A percentile compares a stretch with the other conserved stretches of the same genome.
Conservation (phyloP, 1,140 invertebrate species). For the Drosophila lacteicornis region DNA sequence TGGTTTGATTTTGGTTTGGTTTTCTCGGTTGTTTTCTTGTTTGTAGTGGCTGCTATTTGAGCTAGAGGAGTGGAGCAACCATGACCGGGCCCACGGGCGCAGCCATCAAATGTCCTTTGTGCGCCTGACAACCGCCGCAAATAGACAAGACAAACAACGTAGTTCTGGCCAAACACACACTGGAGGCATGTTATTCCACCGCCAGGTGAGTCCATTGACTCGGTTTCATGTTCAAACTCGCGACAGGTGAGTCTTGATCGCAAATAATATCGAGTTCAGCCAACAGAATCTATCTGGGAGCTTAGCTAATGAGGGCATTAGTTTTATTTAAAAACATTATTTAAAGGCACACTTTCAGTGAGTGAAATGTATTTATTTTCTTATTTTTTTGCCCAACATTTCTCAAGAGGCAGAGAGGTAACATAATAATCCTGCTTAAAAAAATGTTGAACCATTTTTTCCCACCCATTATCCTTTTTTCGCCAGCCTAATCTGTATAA, state of each 20-base stretch:
- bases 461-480: constrained; percentile 15
- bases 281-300: no score
- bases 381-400: not conserved
- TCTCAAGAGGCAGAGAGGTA: not conserved
- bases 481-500: constrained; percentile 19
- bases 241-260: not conserved
- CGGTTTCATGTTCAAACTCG: not conserved
- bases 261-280: not conserved
- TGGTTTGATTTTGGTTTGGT: not conserved
- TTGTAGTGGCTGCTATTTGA: not conserved
- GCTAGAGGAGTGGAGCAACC: not conserved
- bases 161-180: constrained; percentile 27
- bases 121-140: constrained; percentile 65
- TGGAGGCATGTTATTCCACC: constrained; percentile 26
- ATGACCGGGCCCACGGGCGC: constrained; percentile 12
- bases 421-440: constrained; percentile 8
- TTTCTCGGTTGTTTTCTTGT: constrained; percentile 12
- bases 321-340: no score
- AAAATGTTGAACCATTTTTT: constrained; percentile 6
- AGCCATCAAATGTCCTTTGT: constrained; percentile 39
- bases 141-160: constrained; percentile 69
- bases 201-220: constrained; percentile 11
- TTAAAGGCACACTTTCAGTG: not conserved
- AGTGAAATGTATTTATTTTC: not conserved
- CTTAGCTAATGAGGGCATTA: no score